Conservation (phyloP, 1,140 invertebrate genomes). For the Zaprionus vittiger region DNA sequence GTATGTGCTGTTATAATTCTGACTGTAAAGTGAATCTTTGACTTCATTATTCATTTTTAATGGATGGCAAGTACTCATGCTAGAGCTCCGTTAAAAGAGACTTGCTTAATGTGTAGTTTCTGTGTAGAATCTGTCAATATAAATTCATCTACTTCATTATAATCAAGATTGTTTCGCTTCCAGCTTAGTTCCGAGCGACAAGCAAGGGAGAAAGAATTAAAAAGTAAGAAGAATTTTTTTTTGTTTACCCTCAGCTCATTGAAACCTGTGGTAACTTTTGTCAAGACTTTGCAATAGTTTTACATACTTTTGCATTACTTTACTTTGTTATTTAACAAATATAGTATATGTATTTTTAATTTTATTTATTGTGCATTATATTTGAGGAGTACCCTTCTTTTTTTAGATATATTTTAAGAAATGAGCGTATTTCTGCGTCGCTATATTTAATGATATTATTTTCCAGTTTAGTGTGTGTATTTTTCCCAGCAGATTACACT, state of each 20-base stretch:
- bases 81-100: too few species aligned
- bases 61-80: too few species aligned
- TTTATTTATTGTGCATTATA: neutral
- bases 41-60: too few species aligned
- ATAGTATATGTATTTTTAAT: neutral
- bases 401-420: neutral
- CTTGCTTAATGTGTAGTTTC: neutral
- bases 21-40: too few species aligned
- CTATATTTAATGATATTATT: slow-evolving; percentile 3
- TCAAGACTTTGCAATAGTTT: neutral
- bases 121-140: neutral
- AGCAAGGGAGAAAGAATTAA: neutral
- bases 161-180: neutral
- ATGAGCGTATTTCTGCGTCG: slow-evolving; percentile 22
- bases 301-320: neutral
- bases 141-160: neutral
- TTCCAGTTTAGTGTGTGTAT: slow-evolving; percentile 42
- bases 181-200: neutral
- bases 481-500: slow-evolving; percentile 49
- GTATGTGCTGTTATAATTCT: too few species aligned
- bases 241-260: neutral
- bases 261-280: neutral
- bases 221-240: neutral
- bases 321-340: neutral
- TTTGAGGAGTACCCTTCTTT: neutral